phyloP scores from a whole-genome alignment of 1,140 invertebrate species.

The Heliothis virescens region DNA sequence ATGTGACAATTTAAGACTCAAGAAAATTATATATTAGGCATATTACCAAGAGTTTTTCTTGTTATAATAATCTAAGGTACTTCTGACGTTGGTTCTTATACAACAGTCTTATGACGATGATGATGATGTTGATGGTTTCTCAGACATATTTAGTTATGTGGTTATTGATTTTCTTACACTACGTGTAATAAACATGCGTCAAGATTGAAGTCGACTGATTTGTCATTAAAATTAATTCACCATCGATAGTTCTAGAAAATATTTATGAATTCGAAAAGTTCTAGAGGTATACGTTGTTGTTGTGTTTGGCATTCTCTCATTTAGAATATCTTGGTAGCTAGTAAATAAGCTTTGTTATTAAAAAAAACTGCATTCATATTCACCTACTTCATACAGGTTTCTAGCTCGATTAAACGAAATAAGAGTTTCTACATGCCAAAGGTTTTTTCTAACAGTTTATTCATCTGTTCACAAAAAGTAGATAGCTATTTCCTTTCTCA shows the following conservation, averaged over 20 bases:
- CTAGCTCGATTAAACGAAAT: no score
- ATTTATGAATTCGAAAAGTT: slow-evolving; percentile 12
- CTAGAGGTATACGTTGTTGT: background rate
- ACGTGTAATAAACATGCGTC: background rate
- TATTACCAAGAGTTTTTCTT: no score
- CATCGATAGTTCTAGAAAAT: slow-evolving; percentile 26
- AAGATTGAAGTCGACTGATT: background rate
- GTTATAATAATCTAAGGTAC: background rate
- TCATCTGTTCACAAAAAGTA: no score
- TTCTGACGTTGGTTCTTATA: background rate
- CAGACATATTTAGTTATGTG: background rate
- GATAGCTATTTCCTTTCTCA: no score
- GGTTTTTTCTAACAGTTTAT: no score
- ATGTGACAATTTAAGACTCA: background rate
- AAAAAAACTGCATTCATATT: background rate
- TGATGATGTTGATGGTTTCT: no score
- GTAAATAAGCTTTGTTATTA: background rate
- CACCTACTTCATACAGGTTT: no score
- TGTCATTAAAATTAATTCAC: slow-evolving; percentile 22
- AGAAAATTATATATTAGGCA: background rate
- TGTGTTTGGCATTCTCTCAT: background rate
- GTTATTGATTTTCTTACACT: background rate
- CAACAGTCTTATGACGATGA: background rate
- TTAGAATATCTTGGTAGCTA: background rate
- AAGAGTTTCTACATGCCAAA: no score